Evolutionary conservation across 2,888 invertebrate genomes (phyloP).

Genomic region (Erebia aethiops): DNA sequence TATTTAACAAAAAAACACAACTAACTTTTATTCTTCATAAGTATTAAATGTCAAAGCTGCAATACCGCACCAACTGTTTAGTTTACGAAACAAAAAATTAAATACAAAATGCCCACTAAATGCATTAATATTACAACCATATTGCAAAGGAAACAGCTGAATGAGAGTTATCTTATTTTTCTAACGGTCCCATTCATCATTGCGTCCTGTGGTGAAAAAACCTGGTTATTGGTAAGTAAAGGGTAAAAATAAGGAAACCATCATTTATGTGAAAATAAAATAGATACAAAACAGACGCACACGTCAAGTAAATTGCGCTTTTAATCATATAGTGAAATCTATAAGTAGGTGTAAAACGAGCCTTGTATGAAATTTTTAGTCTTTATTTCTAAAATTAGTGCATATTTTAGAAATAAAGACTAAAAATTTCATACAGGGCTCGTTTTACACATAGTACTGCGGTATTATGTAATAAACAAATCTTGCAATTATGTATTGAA

Average conservation of each 20-base stretch:
- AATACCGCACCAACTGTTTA: slow-evolving; percentile 1
- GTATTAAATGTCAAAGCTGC: slow-evolving; percentile 16
- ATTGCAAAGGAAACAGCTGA: slow-evolving; percentile 36
- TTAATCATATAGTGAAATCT: too few species aligned
- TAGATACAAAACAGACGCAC: too few species aligned
- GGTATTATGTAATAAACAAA: too few species aligned
- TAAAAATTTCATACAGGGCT: too few species aligned
- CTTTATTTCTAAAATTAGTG: too few species aligned
- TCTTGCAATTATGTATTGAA: too few species aligned
- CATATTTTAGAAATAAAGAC: too few species aligned
- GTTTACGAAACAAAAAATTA: slow-evolving; percentile 6
- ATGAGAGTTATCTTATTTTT: slow-evolving; percentile 31
- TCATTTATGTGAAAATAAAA: neutral
- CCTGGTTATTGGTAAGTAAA: neutral
- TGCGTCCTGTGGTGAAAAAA: slow-evolving; percentile 7
- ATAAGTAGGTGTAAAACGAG: too few species aligned
- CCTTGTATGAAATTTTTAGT: too few species aligned
- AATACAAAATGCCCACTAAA: slow-evolving; percentile 5
- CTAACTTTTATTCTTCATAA: slow-evolving; percentile 4
- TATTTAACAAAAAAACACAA: neutral
- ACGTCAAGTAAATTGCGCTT: too few species aligned
- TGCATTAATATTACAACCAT: slow-evolving; percentile 16
- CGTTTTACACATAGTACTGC: too few species aligned
- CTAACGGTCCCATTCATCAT: slow-evolving; percentile 32
- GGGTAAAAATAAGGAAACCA: neutral